phyloP scores from a whole-genome alignment of 2,888 invertebrate genomes.

The Callyntrura guangdongensis region DNA sequence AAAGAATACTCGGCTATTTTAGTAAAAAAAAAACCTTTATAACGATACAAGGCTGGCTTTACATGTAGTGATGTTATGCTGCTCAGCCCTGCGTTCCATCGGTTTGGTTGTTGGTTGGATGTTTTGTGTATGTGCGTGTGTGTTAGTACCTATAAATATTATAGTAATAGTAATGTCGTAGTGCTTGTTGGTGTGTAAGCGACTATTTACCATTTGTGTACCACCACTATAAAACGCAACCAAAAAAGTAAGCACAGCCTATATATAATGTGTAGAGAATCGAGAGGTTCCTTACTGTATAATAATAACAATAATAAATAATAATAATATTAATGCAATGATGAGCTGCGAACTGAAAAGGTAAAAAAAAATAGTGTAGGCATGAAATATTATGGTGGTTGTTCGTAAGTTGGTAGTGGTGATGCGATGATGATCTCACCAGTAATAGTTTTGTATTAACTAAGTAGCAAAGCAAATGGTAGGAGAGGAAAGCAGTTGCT shows the following conservation, averaged over 20 bases:
- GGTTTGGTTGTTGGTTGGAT: neutral
- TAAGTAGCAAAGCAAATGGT: neutral
- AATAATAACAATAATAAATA: neutral
- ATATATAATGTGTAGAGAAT: neutral
- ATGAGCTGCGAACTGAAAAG: constrained; percentile 52
- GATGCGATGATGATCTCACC: constrained; percentile 59
- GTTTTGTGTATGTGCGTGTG: neutral
- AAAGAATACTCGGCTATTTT: neutral
- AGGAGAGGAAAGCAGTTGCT: neutral
- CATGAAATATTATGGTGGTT: constrained; percentile 61
- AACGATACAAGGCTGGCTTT: no score
- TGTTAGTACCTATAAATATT: neutral
- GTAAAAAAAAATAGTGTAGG: constrained; percentile 66
- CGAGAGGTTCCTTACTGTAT: neutral
- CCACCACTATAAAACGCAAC: neutral
- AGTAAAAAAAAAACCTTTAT: no score
- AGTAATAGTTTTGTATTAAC: neutral
- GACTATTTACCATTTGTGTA: neutral
- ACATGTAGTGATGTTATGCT: no score
- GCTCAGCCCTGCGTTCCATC: no score
- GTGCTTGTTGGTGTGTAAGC: neutral
- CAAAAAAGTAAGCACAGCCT: neutral
- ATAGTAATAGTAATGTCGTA: neutral
- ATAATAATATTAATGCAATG: neutral
- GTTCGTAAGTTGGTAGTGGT: no score